A percentile compares a stretch with the other conserved stretches of the same genome.
phyloP scores from a whole-genome alignment of 2,113 vertebrate genomes.

The Galemys pyrenaicus region DNA sequence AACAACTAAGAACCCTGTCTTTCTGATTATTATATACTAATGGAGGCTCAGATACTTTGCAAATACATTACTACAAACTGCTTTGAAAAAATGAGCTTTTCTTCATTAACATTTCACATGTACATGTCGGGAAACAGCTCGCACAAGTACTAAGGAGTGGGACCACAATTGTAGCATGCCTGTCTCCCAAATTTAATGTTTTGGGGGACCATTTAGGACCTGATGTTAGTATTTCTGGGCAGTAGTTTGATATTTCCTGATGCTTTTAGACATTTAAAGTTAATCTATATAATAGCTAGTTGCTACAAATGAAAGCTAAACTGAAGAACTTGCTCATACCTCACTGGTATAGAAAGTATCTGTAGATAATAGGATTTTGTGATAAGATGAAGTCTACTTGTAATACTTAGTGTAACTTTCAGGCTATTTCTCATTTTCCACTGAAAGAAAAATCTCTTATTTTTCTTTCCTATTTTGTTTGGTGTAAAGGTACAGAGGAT shows the following conservation, averaged over 20 bases:
- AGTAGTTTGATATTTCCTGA: neutral
- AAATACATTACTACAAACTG: neutral
- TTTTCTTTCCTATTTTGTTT: neutral
- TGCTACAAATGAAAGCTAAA: conserved; percentile 12
- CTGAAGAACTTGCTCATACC: neutral
- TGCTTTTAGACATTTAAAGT: conserved; percentile 13
- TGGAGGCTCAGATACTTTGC: neutral
- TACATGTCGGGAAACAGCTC: neutral
- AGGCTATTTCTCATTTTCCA: neutral
- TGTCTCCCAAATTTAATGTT: neutral
- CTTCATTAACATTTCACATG: neutral
- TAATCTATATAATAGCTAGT: neutral
- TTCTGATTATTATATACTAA: neutral
- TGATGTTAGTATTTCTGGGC: neutral
- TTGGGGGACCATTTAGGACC: neutral
- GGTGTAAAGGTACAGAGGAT: no score
- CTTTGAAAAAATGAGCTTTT: neutral
- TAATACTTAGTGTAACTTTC: neutral
- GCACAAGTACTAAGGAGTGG: neutral
- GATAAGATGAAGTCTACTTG: neutral
- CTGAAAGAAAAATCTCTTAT: neutral
- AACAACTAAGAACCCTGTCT: neutral
- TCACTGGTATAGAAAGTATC: neutral
- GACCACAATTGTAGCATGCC: neutral
- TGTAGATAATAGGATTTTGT: conserved; percentile 24